Base-by-base conservation (phyloP, 2,888 invertebrate species). In the Syritta pipiens region DNA sequence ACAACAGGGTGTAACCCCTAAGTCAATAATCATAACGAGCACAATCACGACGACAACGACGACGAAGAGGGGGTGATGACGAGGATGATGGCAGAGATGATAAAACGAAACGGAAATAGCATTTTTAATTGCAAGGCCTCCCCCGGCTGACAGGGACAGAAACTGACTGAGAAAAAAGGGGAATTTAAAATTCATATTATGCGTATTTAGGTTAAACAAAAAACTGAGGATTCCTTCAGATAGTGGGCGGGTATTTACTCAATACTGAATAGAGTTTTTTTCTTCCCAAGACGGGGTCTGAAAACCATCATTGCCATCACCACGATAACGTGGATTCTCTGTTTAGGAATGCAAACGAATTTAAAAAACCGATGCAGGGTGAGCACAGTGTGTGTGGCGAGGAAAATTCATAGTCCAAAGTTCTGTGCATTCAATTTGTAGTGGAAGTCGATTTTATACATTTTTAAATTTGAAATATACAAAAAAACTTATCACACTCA, bases 101-200 rank as follows among this genome's bases (percentile, higher is more conserved):
- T 69, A 76, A 76, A 63, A 69, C 19, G 69, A 51, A 69, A 69
- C 68, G 69, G 76, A 76, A 76, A 76, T 76, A 57, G 44, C 76
- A 57, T 62, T 76, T 76, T 76, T 69, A 76, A 76, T 76, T 69
- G 76, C 69, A 46, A 63, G 69, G 69, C 63, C 69, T 67, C 44
- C n/a, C 32, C 37, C 44, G 30, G 26, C 49, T 49, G 49, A 55
- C 20, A 40, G 12, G 40, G 37, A 17, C 26, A 37, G 20, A 4
- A 19, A 37, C 22, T n/a, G 12, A 44, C 9, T 3, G 12, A 12
- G 14, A 24, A 3, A 4, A 14, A 12, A 20, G 4, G 32, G 17
- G 9, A 12, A 12, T n/a, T 19, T n/a, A 35, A 20, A 67, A 37
- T 48, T 48, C 24, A 26, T 14, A n/a, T n/a, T n/a, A n/a, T n/a